phyloP scores from a whole-genome alignment of 2,113 vertebrate species.

The Orcinus orca region DNA sequence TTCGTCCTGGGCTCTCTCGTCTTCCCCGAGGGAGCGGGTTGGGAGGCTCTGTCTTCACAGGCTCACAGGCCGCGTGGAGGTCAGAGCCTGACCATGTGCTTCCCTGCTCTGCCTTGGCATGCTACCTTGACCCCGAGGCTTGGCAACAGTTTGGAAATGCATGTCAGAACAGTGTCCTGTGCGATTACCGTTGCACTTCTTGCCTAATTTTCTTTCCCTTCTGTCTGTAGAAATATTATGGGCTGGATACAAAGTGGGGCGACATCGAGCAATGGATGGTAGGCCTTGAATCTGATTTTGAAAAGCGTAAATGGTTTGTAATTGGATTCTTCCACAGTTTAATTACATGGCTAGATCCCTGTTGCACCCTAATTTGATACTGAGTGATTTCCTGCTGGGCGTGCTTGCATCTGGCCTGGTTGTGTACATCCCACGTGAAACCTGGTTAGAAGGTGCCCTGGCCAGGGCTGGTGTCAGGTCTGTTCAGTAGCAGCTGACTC shows the following conservation, averaged over 20 bases:
- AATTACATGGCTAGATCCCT: slow-evolving; percentile 9
- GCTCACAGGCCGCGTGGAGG: neutral
- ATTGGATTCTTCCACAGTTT: neutral
- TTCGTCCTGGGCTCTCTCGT: neutral
- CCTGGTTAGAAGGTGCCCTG: neutral
- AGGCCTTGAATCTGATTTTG: slow-evolving; percentile 77
- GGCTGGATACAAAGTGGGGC: slow-evolving; percentile 94
- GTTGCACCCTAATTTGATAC: neutral
- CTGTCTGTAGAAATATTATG: slow-evolving; percentile 94
- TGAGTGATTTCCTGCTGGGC: neutral
- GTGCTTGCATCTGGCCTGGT: neutral
- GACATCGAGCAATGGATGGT: slow-evolving; percentile 99
- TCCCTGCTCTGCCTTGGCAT: neutral
- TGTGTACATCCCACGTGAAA: accelerated
- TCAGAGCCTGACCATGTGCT: accelerated
- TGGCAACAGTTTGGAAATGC: neutral
- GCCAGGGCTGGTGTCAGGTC: neutral
- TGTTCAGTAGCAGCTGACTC: neutral
- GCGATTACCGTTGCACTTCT: slow-evolving; percentile 15
- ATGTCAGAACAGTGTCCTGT: neutral
- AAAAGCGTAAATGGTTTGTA: neutral
- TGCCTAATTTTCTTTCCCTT: slow-evolving; percentile 77
- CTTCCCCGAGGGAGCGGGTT: neutral
- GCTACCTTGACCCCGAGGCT: neutral
- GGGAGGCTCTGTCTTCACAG: neutral